phyloP scores from a whole-genome alignment of 2,797 vertebrate genomes.

The Trachops cirrhosus region DNA sequence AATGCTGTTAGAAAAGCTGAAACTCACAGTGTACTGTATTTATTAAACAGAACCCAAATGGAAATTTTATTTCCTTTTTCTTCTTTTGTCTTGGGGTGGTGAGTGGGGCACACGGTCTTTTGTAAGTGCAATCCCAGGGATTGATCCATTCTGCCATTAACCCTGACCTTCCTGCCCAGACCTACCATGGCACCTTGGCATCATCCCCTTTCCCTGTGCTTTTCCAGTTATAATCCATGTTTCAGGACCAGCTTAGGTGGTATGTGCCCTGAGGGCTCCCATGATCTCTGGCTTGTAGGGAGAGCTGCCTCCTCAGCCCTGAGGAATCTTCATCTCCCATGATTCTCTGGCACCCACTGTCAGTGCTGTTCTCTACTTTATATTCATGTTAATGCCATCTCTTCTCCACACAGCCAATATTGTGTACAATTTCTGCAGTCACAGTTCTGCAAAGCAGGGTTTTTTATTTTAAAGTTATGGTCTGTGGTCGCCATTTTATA shows the following conservation, averaged over 20 bases:
- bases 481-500: conserved; percentile 59
- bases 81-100: neutral
- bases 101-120: neutral
- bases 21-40: neutral
- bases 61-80: neutral
- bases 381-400: neutral
- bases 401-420: neutral
- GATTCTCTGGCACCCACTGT: neutral
- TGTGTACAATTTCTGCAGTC: conserved; percentile 29
- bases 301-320: neutral
- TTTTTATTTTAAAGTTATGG: conserved; percentile 58
- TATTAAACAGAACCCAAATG: neutral
- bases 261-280: too few species aligned
- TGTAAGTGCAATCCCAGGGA: neutral
- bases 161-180: neutral
- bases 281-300: neutral
- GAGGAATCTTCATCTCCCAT: neutral
- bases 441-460: conserved; percentile 10
- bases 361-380: neutral
- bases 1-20: neutral
- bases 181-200: neutral
- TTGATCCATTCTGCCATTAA: neutral
- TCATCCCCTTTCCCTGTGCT: neutral
- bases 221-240: neutral
- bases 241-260: neutral